Conservation (phyloP, 2,113 vertebrate species). For the Channa maculata region DNA sequence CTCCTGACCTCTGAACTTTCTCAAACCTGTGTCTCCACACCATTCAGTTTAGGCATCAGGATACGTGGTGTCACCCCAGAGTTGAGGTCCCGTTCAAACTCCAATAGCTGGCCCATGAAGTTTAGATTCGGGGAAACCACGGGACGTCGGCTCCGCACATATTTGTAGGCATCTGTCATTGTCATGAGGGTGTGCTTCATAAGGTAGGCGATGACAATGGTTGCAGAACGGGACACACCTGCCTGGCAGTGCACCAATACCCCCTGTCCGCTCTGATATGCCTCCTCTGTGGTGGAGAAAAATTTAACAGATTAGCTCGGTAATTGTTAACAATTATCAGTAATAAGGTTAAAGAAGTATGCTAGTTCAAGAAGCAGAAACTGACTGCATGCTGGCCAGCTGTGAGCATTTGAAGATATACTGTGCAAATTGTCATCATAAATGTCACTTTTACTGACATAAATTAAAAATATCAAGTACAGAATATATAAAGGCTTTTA, state of each 20-base stretch:
- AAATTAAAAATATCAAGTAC: no score
- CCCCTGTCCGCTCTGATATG: conserved; percentile 86
- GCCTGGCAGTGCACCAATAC: conserved; percentile 90
- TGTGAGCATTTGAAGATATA: no score
- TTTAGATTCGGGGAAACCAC: conserved; percentile 90
- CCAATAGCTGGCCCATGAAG: conserved; percentile 90
- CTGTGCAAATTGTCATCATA: no score
- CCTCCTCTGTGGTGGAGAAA: conserved; percentile 83
- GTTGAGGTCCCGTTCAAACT: conserved; percentile 89
- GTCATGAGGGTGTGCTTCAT: conserved; percentile 93
- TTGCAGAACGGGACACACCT: conserved; percentile 88
- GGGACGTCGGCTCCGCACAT: conserved; percentile 85
- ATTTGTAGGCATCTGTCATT: conserved; percentile 90
- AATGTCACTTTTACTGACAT: no score
- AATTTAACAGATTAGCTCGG: conserved; percentile 16
- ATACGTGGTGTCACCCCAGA: conserved; percentile 88
- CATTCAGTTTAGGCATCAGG: conserved; percentile 86
- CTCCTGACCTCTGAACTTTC: conserved; percentile 16
- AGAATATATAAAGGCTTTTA: no score
- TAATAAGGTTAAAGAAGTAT: no score
- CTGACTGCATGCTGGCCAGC: background rate
- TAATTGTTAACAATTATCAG: no score
- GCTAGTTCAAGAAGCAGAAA: background rate
- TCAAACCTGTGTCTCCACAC: conserved; percentile 88
- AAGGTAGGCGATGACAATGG: conserved; percentile 89